Conservation (phyloP, 2,888 invertebrate genomes). For the Diadegma fenestrale region DNA sequence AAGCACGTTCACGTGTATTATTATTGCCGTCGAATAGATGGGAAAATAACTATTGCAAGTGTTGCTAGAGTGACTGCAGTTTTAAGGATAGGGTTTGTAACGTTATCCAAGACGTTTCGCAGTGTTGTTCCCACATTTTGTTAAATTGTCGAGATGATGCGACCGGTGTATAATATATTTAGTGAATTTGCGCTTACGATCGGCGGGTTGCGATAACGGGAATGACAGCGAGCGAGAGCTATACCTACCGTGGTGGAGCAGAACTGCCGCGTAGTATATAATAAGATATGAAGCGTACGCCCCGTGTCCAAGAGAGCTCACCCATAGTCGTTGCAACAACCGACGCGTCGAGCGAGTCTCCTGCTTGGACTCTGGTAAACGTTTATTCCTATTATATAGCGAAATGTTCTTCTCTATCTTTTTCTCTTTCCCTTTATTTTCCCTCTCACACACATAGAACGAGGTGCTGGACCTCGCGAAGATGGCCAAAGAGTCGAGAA, state of each 20-base stretch:
- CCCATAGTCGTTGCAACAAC: slow-evolving; percentile 55
- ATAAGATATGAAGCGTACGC: slow-evolving; percentile 67
- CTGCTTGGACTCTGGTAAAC: slow-evolving; percentile 60
- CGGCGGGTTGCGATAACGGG: slow-evolving; percentile 68
- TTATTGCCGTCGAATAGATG: slow-evolving; percentile 21
- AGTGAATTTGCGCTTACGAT: slow-evolving; percentile 66
- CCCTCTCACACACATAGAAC: slow-evolving; percentile 11
- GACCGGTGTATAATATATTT: slow-evolving; percentile 58
- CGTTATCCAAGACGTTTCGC: background rate
- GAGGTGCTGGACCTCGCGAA: slow-evolving; percentile 38
- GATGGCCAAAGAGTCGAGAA: slow-evolving; percentile 55
- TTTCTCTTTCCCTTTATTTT: slow-evolving; percentile 16
- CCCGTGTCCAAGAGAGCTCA: slow-evolving; percentile 65
- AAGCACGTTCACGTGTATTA: slow-evolving; percentile 15
- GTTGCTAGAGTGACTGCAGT: slow-evolving; percentile 16
- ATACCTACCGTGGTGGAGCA: slow-evolving; percentile 51
- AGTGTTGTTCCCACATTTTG: slow-evolving; percentile 47
- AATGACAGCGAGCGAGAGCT: slow-evolving; percentile 68
- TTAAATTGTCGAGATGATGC: slow-evolving; percentile 62
- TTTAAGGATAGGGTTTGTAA: slow-evolving; percentile 2
- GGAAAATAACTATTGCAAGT: slow-evolving; percentile 17
- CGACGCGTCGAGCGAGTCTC: slow-evolving; percentile 53
- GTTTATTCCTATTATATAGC: slow-evolving; percentile 59
- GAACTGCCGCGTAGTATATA: slow-evolving; percentile 37
- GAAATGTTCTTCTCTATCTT: slow-evolving; percentile 52